A percentile compares a stretch with the other conserved stretches of the same genome.
phyloP scores from a whole-genome alignment of 2,113 vertebrate genomes.

The Cervus canadensis region DNA sequence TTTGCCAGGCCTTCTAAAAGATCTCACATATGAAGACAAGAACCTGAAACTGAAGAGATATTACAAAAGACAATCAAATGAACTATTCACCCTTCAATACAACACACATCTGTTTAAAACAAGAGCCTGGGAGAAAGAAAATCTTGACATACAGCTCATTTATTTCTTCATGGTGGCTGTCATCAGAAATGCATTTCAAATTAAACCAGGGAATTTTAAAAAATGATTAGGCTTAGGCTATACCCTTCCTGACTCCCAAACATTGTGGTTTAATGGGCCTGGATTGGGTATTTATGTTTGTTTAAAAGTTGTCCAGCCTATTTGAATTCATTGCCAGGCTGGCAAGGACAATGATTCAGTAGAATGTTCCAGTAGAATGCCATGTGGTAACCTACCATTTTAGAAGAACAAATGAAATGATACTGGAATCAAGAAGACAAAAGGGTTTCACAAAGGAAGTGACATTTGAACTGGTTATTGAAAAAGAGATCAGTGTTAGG shows the following conservation, averaged over 20 bases:
- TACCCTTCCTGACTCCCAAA: not conserved
- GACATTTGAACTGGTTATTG: not conserved
- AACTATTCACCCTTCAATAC: not conserved
- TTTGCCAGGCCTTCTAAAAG: not conserved
- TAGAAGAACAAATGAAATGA: conserved; percentile 4
- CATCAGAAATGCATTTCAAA: not conserved
- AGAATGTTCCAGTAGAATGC: not conserved
- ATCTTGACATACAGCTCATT: not conserved
- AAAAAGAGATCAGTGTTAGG: not conserved
- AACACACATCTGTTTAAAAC: not conserved
- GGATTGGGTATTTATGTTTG: not conserved
- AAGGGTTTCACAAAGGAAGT: not conserved
- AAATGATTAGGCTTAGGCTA: not conserved
- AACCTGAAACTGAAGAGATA: not conserved
- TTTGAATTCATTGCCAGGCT: not conserved
- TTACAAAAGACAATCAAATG: not conserved
- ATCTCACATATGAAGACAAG: not conserved
- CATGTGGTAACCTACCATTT: not conserved
- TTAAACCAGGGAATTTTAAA: not conserved
- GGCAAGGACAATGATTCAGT: not conserved
- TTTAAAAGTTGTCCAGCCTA: not conserved
- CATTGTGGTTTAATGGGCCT: not conserved
- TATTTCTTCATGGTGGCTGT: not conserved
- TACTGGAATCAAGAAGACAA: not conserved
- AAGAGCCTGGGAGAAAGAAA: not conserved